Evolutionary conservation across 1,140 invertebrate genomes (phyloP).

Genomic region (Aradophagus sp.): DNA sequence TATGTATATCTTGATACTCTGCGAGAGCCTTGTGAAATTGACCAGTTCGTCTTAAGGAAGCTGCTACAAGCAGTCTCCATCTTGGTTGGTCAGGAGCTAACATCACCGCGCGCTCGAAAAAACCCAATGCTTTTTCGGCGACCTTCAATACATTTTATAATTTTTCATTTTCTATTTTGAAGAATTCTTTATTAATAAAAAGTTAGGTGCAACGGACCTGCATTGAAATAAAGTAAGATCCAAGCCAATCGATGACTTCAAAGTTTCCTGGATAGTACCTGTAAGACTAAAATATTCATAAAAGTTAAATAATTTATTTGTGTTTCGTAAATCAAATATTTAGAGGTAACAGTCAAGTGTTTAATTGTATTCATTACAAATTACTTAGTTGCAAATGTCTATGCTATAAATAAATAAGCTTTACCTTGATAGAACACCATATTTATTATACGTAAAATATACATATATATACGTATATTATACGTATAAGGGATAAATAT

Average conservation of each 20-base stretch:
- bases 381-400: too few relatives aligned
- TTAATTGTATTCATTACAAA: too few relatives aligned
- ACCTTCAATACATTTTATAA: slow-evolving; percentile 65
- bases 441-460: too few relatives aligned
- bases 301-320: too few relatives aligned
- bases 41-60: slow-evolving; percentile 87
- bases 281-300: slow-evolving; percentile 79
- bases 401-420: too few relatives aligned
- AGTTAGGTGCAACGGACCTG: slow-evolving; percentile 69
- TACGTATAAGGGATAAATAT: too few relatives aligned
- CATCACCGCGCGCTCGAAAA: slow-evolving; percentile 91
- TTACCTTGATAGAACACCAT: too few relatives aligned
- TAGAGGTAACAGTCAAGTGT: too few relatives aligned
- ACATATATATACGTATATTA: too few relatives aligned
- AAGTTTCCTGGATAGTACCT: slow-evolving; percentile 93
- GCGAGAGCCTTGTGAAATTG: slow-evolving; percentile 89
- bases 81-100: slow-evolving; percentile 90
- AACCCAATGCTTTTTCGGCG: slow-evolving; percentile 90
- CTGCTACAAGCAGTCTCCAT: slow-evolving; percentile 89
- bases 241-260: slow-evolving; percentile 92
- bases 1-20: slow-evolving; percentile 86
- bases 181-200: too few relatives aligned
- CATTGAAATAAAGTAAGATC: slow-evolving; percentile 92
- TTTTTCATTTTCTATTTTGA: too few relatives aligned
- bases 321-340: too few relatives aligned